Base-by-base conservation (phyloP, 2,113 vertebrate species). In the Ifrita kowaldi region DNA sequence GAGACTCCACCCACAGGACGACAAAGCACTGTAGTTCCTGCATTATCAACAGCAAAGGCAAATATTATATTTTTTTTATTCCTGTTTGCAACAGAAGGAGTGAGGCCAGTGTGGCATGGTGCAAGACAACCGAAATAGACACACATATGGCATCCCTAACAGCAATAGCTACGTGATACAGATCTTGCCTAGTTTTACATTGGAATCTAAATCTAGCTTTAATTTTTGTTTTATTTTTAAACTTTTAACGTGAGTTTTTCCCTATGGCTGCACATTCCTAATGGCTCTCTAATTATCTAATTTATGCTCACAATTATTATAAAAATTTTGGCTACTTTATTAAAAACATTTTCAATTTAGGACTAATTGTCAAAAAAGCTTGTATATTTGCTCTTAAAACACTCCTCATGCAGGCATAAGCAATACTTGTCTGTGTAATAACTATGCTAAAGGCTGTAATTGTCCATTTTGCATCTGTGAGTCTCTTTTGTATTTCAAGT, bases 391-490 rank as follows among this genome's bases (percentile, higher is more conserved):
- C 75, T 60, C 90, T 77, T 95, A 90, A 94, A 90, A 55, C 33
- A 32, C 16, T 81, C n/a, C 33, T 80, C 35, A 64, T 92, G 73
- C 62, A 89, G 96, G 60, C 42, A 84, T 44, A 93, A 92, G 62
- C 47, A 84, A 84, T 89, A 85, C 53, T 73, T 85, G 16, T 33
- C 75, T 88, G 14, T 89, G 74, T 93, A 96, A 96, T 93, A 84
- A 78, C 71, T 52, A 60, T 39, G 52, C 69, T 93, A 81, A 75
- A 77, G 76, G 83, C 64, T 89, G 67, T 84, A 94, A 95, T 41
- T 86, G 84, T 76, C 84, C 69, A 90, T 90, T 95, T 95, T 82
- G 56, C 88, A 84, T 84, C 85, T 85, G 42, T 46, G 63, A 91
- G 67, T 39, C 74, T 83, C 84, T 84, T 89, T 39, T 81, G 68